phyloP scores from a whole-genome alignment of 2,113 vertebrate species.

The Amia ocellicauda region DNA sequence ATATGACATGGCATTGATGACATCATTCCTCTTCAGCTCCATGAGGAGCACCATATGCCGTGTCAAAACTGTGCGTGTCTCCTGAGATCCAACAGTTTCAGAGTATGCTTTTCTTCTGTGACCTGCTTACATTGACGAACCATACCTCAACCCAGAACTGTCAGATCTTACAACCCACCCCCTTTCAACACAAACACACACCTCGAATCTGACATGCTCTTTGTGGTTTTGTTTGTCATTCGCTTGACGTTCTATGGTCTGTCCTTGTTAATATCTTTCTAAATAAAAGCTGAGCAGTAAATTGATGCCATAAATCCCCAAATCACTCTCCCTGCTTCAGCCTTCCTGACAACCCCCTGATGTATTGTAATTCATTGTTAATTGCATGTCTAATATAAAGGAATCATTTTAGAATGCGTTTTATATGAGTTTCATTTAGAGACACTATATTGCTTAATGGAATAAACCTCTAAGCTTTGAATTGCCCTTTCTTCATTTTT shows the following conservation, averaged over 20 bases:
- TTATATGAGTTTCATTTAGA: constrained; percentile 2
- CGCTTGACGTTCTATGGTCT: no score
- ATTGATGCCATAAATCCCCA: not conserved
- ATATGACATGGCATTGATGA: not conserved
- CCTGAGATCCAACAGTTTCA: not conserved
- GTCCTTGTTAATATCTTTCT: not conserved
- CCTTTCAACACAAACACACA: not conserved
- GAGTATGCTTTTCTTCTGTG: not conserved
- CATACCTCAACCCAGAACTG: not conserved
- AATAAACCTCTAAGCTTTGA: not conserved
- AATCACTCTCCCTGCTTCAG: not conserved
- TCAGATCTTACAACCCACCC: not conserved
- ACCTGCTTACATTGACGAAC: not conserved
- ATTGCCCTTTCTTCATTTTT: no score
- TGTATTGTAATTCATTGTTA: constrained; percentile 16
- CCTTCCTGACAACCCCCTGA: constrained; percentile 8
- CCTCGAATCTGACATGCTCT: no score
- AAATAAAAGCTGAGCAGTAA: not conserved
- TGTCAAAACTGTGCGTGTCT: not conserved
- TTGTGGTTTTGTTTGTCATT: no score
- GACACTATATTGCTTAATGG: not conserved
- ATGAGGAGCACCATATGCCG: not conserved
- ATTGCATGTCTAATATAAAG: constrained; percentile 10
- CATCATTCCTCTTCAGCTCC: not conserved
- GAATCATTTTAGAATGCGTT: constrained; percentile 6